Percentiles rank a stretch among this genome's conserved stretches.
Evolutionary conservation across 2,113 vertebrate genomes (phyloP).

Genomic region (Eulacestoma nigropectus): DNA sequence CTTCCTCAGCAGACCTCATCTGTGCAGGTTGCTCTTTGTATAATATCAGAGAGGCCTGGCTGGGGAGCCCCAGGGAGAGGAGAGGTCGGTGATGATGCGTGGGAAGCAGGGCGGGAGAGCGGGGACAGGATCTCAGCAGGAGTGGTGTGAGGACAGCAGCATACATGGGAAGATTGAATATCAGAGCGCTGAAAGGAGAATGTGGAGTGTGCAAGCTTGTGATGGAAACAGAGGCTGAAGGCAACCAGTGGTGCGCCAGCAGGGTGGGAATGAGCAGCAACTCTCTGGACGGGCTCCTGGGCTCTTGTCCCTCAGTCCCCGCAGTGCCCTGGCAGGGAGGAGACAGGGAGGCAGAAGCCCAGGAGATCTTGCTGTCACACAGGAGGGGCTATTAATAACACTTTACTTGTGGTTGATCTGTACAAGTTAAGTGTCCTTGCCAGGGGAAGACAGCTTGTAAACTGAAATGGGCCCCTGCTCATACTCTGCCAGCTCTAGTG

Average conservation of each 20-base stretch:
- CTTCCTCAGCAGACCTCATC: neutral
- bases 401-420: neutral
- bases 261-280: neutral
- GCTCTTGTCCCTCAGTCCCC: neutral
- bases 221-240: neutral
- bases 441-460: neutral
- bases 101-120: neutral
- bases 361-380: neutral
- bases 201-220: neutral
- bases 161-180: neutral
- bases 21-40: neutral
- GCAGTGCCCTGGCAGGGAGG: neutral
- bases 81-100: neutral
- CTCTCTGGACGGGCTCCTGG: neutral
- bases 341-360: neutral
- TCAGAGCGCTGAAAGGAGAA: neutral
- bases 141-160: neutral
- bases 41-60: neutral
- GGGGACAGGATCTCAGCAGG: neutral
- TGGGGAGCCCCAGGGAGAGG: neutral
- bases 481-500: neutral
- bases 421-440: neutral
- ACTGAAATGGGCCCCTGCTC: neutral
- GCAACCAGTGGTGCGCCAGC: neutral
- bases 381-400: constrained; percentile 25